These are phyloP conservation scores for Alsophila aescularia DNA, from an alignment of 2,888 invertebrate species.

Conservation along the genomic window DNA sequence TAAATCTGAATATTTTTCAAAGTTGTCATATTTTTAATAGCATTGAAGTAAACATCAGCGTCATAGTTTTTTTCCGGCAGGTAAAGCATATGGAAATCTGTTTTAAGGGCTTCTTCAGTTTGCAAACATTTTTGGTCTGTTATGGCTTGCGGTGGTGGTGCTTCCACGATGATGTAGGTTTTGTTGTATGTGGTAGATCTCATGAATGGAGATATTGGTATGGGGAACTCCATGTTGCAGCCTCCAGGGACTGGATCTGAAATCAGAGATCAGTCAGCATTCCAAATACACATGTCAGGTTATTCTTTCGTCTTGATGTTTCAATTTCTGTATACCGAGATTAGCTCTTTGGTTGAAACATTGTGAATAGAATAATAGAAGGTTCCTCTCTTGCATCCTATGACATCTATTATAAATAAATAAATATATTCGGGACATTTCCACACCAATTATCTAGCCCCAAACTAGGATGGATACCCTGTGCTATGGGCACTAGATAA, in stretches of 20 bases:
- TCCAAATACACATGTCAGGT: too few species aligned
- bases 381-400: too few species aligned
- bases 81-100: conserved; percentile 85
- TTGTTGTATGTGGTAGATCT: conserved; percentile 53
- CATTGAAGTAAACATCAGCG: conserved; percentile 84
- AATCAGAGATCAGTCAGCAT: conserved; percentile 34
- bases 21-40: conserved; percentile 86
- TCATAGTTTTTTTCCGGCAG: conserved; percentile 83
- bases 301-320: too few species aligned
- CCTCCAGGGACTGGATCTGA: conserved; percentile 92
- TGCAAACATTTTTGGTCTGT: conserved; percentile 52
- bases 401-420: too few species aligned
- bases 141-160: conserved; percentile 74
- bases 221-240: conserved; percentile 88
- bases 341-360: too few species aligned
- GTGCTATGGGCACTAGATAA: too few species aligned
- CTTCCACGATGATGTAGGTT: conserved; percentile 79
- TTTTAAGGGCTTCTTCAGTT: conserved; percentile 54
- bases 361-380: too few species aligned
- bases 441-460: too few species aligned
- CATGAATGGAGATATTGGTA: conserved; percentile 86
- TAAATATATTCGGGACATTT: too few species aligned
- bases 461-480: too few species aligned
- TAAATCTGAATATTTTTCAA: conserved; percentile 77
- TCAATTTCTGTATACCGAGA: too few species aligned